Evolutionary conservation across 2,888 invertebrate genomes (phyloP).

Genomic region (Amphipoea oculea): DNA sequence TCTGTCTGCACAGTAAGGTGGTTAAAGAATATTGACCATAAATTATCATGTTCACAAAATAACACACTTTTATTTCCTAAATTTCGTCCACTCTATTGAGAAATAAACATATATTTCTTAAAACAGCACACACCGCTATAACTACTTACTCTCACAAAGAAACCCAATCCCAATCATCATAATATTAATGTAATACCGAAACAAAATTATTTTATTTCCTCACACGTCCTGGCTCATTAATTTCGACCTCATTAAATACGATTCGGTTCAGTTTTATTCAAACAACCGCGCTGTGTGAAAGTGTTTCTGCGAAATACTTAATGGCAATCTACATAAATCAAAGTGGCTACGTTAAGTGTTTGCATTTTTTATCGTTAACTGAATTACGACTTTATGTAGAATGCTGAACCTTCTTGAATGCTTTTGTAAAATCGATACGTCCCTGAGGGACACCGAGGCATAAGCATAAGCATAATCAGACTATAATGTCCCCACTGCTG

Average conservation of each 20-base stretch:
- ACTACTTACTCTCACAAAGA: constrained; percentile 32
- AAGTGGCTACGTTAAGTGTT: background rate
- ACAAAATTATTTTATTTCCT: constrained; percentile 48
- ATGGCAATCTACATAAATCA: constrained; percentile 31
- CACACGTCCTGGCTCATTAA: constrained; percentile 24
- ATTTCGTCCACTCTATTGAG: background rate
- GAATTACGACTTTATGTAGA: background rate
- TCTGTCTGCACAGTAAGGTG: background rate
- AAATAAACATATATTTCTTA: background rate
- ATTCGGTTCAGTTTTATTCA: constrained; percentile 43
- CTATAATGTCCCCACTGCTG: too few species aligned
- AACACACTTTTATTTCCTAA: too few species aligned
- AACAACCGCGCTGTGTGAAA: constrained; percentile 29
- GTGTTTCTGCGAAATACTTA: constrained; percentile 31
- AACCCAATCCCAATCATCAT: constrained; percentile 27
- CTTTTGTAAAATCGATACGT: constrained; percentile 21
- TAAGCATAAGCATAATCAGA: too few species aligned
- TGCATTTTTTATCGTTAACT: constrained; percentile 22
- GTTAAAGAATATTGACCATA: background rate
- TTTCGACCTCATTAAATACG: constrained; percentile 50
- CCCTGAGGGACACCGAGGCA: constrained; percentile 1
- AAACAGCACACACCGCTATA: background rate
- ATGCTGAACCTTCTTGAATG: constrained; percentile 24
- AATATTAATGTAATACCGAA: constrained; percentile 34
- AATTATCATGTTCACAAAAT: background rate